A percentile compares a stretch with the other conserved stretches of the same genome.
Evolutionary conservation across 2,888 invertebrate species (phyloP).

Genomic region (Caenorhabditis sp.): DNA sequence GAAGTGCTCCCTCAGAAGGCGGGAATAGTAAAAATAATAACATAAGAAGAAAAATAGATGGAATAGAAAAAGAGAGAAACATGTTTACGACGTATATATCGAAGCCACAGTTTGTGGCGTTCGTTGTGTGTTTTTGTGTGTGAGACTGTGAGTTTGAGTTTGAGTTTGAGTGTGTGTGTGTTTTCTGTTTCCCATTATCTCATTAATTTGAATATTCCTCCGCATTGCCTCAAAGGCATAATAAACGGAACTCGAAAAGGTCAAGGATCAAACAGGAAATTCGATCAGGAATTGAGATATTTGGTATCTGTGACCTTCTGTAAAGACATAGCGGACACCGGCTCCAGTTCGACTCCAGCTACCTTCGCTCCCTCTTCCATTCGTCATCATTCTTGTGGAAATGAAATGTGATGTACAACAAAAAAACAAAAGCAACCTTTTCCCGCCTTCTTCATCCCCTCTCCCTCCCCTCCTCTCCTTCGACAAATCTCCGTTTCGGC

Average conservation of each 20-base stretch:
- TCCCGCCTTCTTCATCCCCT: background rate
- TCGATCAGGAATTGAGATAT: background rate
- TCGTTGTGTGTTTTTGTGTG: too few relatives aligned
- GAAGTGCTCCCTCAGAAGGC: too few relatives aligned
- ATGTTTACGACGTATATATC: too few relatives aligned
- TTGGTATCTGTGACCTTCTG: too few relatives aligned
- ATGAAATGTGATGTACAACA: background rate
- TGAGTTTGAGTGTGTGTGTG: background rate
- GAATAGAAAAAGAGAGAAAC: background rate
- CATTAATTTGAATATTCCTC: background rate
- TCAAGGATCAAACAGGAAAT: background rate
- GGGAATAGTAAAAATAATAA: too few relatives aligned
- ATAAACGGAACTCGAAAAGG: background rate
- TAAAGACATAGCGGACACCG: background rate
- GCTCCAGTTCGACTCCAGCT: background rate
- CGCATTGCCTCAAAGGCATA: background rate
- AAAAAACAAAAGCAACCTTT: constrained; percentile 8
- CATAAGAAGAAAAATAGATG: background rate
- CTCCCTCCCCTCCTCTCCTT: background rate
- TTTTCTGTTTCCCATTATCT: background rate
- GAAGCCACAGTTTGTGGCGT: too few relatives aligned
- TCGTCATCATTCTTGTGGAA: constrained; percentile 10
- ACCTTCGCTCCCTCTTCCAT: background rate
- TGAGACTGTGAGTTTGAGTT: too few relatives aligned
- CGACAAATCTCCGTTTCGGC: constrained; percentile 24